A percentile compares a stretch with the other conserved stretches of the same genome.
These are phyloP conservation scores for Tenebrio molitor DNA, from an alignment of 1,140 invertebrate genomes.

Conservation along the genomic window DNA sequence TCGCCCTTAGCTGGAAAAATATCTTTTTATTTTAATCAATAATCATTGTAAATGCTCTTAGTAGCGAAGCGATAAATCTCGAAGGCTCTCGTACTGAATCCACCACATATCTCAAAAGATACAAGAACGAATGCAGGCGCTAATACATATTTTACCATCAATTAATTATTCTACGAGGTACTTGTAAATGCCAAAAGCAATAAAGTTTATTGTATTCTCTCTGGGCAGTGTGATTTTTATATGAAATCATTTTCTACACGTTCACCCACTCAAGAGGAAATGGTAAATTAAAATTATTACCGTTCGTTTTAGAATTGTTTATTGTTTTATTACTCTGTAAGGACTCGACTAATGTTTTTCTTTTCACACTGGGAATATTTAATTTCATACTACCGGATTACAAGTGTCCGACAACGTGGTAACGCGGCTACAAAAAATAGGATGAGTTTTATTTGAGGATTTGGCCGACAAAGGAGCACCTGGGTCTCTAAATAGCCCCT, in stretches of 20 bases:
- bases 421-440: conserved; percentile 39
- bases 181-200: conserved; percentile 24
- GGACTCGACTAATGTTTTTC: conserved; percentile 9
- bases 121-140: conserved; percentile 11
- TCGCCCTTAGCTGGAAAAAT: conserved; percentile 28
- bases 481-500: conserved; percentile 40
- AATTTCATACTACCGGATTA: conserved; percentile 28
- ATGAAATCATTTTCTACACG: not conserved
- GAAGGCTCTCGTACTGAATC: not conserved
- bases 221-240: not conserved
- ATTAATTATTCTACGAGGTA: conserved; percentile 25
- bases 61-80: conserved; percentile 26
- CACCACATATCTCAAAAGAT: not conserved
- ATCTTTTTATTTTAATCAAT: conserved; percentile 37
- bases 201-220: conserved; percentile 33
- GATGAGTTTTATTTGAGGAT: conserved; percentile 45
- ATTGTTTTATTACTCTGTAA: conserved; percentile 25
- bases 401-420: conserved; percentile 29
- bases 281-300: conserved; percentile 30
- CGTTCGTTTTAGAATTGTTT: conserved; percentile 23
- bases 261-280: conserved; percentile 31
- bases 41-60: conserved; percentile 26
- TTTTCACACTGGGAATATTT: conserved; percentile 30
- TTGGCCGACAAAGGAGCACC: conserved; percentile 48
- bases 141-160: conserved; percentile 31